Evolutionary conservation across 1,140 invertebrate genomes (phyloP).

Genomic region (Ptiloglossa arizonensis): DNA sequence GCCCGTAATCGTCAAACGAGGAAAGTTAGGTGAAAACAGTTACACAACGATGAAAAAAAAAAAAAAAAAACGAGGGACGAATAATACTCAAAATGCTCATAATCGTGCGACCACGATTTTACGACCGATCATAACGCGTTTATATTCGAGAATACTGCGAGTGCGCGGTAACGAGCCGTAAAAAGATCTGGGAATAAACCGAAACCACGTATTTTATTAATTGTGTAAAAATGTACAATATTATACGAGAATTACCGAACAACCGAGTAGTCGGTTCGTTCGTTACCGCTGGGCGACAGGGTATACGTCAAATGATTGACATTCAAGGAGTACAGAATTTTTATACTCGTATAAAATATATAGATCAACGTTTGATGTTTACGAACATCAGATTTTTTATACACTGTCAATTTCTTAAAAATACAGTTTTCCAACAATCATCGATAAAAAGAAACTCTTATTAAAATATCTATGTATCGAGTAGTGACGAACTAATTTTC

Average conservation of each 20-base stretch:
- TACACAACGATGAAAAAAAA: no score
- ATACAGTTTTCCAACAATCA: no score
- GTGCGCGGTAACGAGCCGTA: conserved; percentile 19
- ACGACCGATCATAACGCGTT: conserved; percentile 28
- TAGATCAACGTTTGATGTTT: no score
- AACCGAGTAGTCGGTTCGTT: neutral
- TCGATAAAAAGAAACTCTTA: no score
- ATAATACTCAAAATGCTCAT: neutral
- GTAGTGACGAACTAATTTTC: no score
- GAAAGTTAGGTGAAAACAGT: neutral
- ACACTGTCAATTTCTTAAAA: no score
- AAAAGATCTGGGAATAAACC: conserved; percentile 37
- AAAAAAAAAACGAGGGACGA: neutral
- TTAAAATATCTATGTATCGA: no score
- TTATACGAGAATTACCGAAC: neutral
- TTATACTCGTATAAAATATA: no score
- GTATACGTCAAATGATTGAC: no score
- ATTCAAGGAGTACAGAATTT: no score
- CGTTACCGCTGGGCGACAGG: neutral
- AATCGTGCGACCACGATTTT: conserved; percentile 27
- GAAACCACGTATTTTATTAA: neutral
- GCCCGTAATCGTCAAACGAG: no score
- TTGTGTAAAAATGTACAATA: neutral
- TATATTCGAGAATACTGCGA: conserved; percentile 31
- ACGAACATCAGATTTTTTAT: no score